Evolutionary conservation across 2,797 vertebrate species (phyloP), one percentile per base, ranked within the genome.

Genomic region (Takifugu rubripes): DNA sequence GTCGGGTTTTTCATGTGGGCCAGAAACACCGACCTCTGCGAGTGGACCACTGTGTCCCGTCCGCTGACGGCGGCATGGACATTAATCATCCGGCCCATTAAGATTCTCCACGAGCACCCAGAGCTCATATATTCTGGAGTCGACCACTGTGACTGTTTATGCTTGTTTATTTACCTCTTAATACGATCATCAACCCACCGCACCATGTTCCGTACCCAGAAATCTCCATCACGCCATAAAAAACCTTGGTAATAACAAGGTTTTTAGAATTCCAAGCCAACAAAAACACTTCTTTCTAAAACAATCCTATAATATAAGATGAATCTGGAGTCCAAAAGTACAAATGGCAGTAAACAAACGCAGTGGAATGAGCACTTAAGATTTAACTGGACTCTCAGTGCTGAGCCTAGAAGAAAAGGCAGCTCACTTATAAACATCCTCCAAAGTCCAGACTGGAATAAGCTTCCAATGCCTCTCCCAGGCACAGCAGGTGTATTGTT

Each of bases 1-100:
- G 36, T 2, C 1, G 12, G 46, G 57, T 72, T 68, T 64, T 61
- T 66, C 33, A 66, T 56, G 16, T 27, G 50, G 45, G 47, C 52
- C 57, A 65, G 46, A 65, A 64, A 49, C 44, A 5, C 44, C 16
- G 6, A 46, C 2, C 44, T 17, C 44, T 3, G 44, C 44, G 44
- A 2, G 44, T 9, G 59, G 36, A 40, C 36, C 36, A 14, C 52
- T 17, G 40, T 46, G 51, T 64, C 61, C 66, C 77, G 21, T 75
- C 54, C 12, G 50, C 69, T 46, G 72, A 70, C 49, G 59, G 56
- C 49, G 50, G 40, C 72, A 43, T 54, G 29, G 17, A 47, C 72
- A 87, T 86, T 81, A 86, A 87, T 84, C 79, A 74, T 43, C 55
- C 3, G 26, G 63, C 70, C 82, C 78, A 78, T 84, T 74, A 76